Conservation (phyloP, 2,888 invertebrate species). For the Erpobdella octoculata region DNA sequence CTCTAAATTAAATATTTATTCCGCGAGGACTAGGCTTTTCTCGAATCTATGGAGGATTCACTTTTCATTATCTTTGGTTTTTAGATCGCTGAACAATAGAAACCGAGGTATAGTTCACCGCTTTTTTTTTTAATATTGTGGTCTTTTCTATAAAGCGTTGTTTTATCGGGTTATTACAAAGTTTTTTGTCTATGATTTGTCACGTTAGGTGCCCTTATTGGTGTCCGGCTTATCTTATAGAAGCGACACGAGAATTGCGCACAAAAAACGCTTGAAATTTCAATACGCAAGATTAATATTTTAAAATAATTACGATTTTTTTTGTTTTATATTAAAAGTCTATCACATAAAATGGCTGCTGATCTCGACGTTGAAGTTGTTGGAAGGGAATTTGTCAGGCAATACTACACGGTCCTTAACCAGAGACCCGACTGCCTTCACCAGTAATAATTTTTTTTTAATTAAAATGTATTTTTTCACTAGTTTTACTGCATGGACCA, state of each 20-base stretch:
- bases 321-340: neutral
- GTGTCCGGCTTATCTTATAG: no score
- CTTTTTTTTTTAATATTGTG: neutral
- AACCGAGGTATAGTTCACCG: neutral
- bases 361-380: conserved; percentile 54
- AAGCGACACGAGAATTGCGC: neutral
- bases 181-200: no score
- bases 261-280: no score
- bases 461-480: no score
- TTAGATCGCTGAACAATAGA: conserved; percentile 2
- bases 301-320: neutral
- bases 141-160: no score
- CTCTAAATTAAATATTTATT: no score
- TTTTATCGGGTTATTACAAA: no score
- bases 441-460: conserved; percentile 60
- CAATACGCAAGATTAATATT: neutral
- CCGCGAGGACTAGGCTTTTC: neutral
- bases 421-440: conserved; percentile 87
- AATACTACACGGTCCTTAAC: conserved; percentile 94
- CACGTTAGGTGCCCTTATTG: no score
- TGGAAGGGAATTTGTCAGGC: conserved; percentile 96
- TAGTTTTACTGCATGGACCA: no score
- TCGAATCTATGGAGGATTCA: neutral
- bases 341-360: conserved; percentile 18
- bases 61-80: conserved; percentile 3